Evolutionary conservation across 2,113 vertebrate genomes (phyloP).

Genomic region (Columba janthina): DNA sequence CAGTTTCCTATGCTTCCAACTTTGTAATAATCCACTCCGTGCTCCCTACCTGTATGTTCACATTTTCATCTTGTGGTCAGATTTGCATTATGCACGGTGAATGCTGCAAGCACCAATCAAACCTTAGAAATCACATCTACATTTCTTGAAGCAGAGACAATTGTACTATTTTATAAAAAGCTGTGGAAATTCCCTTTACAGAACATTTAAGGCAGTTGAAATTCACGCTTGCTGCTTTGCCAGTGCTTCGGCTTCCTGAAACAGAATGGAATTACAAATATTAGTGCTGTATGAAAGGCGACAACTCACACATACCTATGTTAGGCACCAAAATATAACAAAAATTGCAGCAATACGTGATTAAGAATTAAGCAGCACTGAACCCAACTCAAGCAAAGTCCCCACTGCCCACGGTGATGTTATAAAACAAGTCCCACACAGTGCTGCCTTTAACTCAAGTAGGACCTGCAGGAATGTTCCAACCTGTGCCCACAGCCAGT

Average conservation of each 20-base stretch:
- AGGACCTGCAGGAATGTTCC: not conserved
- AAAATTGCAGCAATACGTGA: not conserved
- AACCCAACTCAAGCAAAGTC: not conserved
- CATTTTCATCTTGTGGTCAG: slow-evolving; percentile 39
- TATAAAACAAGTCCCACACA: not conserved
- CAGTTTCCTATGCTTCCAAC: not conserved
- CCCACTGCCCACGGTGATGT: not conserved
- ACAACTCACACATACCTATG: not conserved
- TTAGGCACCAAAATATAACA: not conserved
- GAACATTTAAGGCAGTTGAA: slow-evolving; percentile 59
- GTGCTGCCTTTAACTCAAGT: not conserved
- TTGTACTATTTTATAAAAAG: slow-evolving; percentile 72
- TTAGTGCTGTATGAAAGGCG: not conserved
- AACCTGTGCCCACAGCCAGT: not conserved
- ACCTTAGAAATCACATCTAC: slow-evolving; percentile 61
- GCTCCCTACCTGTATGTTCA: slow-evolving; percentile 33
- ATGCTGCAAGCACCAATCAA: slow-evolving; percentile 67
- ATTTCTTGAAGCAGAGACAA: slow-evolving; percentile 66
- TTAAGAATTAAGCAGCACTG: not conserved
- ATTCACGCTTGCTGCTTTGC: slow-evolving; percentile 76
- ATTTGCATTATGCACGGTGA: slow-evolving; percentile 6
- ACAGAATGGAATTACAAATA: slow-evolving; percentile 28
- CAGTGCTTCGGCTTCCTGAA: slow-evolving; percentile 81
- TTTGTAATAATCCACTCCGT: not conserved
- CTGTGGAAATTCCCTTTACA: slow-evolving; percentile 70